A percentile compares a stretch with the other conserved stretches of the same genome.
Evolutionary conservation across 2,113 vertebrate species (phyloP).

Genomic region (Noturus placidus): DNA sequence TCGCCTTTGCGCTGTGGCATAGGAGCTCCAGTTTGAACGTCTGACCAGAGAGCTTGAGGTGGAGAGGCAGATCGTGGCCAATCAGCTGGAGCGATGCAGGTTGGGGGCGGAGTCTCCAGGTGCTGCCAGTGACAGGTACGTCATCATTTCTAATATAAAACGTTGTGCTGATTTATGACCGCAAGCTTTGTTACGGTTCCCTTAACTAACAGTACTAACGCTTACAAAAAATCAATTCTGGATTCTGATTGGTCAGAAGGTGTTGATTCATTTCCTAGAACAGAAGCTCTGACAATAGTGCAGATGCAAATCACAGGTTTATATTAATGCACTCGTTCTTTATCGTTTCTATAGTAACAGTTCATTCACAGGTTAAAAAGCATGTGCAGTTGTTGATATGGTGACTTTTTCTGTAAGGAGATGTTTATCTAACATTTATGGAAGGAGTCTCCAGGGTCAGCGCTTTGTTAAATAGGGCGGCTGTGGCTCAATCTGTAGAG

Average conservation of each 20-base stretch:
- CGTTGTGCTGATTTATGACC: neutral
- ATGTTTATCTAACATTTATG: neutral
- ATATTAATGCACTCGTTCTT: neutral
- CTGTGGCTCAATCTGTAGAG: too few relatives aligned
- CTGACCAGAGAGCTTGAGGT: constrained; percentile 97
- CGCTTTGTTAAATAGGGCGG: too few relatives aligned
- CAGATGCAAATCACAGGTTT: too few relatives aligned
- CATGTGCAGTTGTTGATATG: too few relatives aligned
- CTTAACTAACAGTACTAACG: neutral
- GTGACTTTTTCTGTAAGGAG: neutral
- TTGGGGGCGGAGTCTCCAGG: constrained; percentile 95
- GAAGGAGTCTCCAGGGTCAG: neutral
- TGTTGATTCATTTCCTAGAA: neutral
- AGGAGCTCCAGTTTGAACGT: constrained; percentile 99
- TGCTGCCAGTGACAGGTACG: constrained; percentile 94
- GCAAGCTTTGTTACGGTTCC: neutral
- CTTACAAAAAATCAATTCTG: neutral
- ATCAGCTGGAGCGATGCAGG: constrained; percentile 98
- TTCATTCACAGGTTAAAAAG: neutral
- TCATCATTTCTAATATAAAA: constrained; percentile 16
- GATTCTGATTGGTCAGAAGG: neutral
- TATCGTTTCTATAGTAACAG: neutral
- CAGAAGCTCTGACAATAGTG: neutral
- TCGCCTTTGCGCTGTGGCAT: constrained; percentile 53
- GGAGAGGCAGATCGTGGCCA: constrained; percentile 98